Evolutionary conservation across 2,113 vertebrate species (phyloP).

Genomic region (Microcebus murinus): DNA sequence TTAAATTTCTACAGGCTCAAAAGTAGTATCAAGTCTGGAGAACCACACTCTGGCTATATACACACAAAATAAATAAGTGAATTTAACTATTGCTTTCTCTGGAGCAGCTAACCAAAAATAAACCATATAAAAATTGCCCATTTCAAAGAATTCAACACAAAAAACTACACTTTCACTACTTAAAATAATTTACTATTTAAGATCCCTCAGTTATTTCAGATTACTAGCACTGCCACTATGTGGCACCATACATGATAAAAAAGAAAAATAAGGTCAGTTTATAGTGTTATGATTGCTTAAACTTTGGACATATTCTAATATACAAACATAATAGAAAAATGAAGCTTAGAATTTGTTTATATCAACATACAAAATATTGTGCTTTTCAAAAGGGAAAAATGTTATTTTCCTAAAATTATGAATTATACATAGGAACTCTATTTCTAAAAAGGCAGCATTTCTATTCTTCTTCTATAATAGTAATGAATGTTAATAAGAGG

Average conservation of each 20-base stretch:
- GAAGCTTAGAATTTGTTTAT: background rate
- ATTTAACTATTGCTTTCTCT: background rate
- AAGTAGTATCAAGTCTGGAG: background rate
- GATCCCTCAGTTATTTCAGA: background rate
- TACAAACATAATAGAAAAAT: constrained; percentile 15
- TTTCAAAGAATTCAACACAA: constrained; percentile 29
- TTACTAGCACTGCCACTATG: background rate
- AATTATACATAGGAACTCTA: background rate
- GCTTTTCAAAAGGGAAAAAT: constrained; percentile 3
- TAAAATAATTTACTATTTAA: constrained; percentile 11
- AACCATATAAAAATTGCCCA: background rate
- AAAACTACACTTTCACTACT: background rate
- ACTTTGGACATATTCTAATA: background rate
- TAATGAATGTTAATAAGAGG: constrained; percentile 3
- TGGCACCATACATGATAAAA: background rate
- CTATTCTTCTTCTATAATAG: background rate
- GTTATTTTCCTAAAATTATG: background rate
- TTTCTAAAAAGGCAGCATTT: constrained; percentile 1
- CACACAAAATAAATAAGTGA: background rate
- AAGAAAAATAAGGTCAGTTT: background rate
- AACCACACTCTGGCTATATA: background rate
- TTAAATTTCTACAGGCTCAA: background rate
- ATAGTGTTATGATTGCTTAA: background rate
- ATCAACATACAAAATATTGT: background rate
- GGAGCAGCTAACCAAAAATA: constrained; percentile 13